Evolutionary conservation across 2,888 invertebrate species (phyloP).

Genomic region (Dione juno): DNA sequence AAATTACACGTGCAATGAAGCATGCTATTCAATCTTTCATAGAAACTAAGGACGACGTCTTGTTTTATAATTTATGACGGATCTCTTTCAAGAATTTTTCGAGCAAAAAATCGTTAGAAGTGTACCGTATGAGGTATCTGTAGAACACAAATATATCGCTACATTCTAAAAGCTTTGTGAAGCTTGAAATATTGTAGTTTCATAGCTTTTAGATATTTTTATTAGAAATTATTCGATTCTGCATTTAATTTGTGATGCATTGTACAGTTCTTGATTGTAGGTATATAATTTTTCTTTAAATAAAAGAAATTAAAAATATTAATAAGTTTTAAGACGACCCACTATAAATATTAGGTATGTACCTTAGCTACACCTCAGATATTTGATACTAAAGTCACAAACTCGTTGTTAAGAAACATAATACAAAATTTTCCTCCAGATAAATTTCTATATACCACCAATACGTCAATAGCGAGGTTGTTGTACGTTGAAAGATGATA

Average conservation of each 20-base stretch:
- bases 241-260: background rate
- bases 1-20: slow-evolving; percentile 45
- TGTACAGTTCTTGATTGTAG: background rate
- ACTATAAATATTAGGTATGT: background rate
- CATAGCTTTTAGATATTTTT: background rate
- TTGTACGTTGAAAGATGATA: slow-evolving; percentile 36
- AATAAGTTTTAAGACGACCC: background rate
- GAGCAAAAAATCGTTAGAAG: slow-evolving; percentile 60
- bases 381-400: slow-evolving; percentile 2
- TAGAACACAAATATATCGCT: background rate
- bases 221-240: background rate
- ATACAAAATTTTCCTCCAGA: slow-evolving; percentile 4
- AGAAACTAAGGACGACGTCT: slow-evolving; percentile 48
- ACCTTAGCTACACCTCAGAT: background rate
- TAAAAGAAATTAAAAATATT: background rate
- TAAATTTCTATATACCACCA: slow-evolving; percentile 7
- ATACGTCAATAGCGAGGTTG: slow-evolving; percentile 8
- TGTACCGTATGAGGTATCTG: slow-evolving; percentile 40
- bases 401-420: background rate
- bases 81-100: slow-evolving; percentile 55
- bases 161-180: slow-evolving; percentile 16
- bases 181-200: background rate
- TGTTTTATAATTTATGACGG: slow-evolving; percentile 57
- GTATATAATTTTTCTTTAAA: background rate
- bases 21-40: slow-evolving; percentile 46